Evolutionary conservation across 2,113 vertebrate genomes (phyloP).

Genomic region (Todiramphus chloris): DNA sequence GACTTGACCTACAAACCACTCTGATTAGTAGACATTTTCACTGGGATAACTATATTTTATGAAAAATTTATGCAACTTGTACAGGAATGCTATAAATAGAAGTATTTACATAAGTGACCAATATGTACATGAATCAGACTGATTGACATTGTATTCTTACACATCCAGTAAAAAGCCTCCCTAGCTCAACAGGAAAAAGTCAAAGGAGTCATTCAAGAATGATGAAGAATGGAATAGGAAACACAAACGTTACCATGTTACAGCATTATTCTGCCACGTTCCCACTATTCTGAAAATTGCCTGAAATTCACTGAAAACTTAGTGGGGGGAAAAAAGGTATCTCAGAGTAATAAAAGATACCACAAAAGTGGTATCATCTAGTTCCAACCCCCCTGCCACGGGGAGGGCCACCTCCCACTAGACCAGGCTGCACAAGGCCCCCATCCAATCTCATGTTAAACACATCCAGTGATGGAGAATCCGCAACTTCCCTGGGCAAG

Average conservation of each 20-base stretch:
- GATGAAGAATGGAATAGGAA: not conserved
- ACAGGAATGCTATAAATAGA: not conserved
- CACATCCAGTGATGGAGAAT: too few relatives aligned
- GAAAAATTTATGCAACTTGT: not conserved
- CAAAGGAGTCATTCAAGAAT: not conserved
- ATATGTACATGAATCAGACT: not conserved
- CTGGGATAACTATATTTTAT: not conserved
- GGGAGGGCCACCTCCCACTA: too few relatives aligned
- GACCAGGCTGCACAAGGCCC: too few relatives aligned
- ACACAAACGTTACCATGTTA: not conserved
- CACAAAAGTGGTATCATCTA: not conserved
- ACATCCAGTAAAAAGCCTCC: not conserved
- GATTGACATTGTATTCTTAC: not conserved
- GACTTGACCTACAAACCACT: not conserved
- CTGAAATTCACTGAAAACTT: not conserved
- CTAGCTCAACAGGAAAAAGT: not conserved
- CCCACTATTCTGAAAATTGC: not conserved
- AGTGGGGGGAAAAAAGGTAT: not conserved
- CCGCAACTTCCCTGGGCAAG: too few relatives aligned
- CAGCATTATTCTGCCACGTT: not conserved
- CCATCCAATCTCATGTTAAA: too few relatives aligned
- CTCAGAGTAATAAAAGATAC: not conserved
- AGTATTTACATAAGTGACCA: not conserved
- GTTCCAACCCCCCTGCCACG: too few relatives aligned
- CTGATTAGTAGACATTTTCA: not conserved